These are phyloP conservation scores for Apteryx mantelli DNA, from an alignment of 2,113 vertebrate genomes.

Conservation along the genomic window DNA sequence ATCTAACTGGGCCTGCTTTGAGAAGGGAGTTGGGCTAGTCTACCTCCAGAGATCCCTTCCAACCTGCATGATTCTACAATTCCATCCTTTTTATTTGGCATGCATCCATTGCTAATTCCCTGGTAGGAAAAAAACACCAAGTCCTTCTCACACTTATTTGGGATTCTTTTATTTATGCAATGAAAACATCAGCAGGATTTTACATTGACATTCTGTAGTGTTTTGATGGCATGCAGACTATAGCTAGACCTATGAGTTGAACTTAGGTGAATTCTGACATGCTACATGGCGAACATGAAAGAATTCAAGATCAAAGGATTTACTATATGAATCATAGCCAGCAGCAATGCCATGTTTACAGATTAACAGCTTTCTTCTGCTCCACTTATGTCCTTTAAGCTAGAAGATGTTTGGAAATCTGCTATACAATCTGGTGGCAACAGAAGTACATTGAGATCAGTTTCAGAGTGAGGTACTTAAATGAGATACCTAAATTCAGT, in stretches of 20 bases:
- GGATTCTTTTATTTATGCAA: not conserved
- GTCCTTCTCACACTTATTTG: not conserved
- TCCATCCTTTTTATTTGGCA: not conserved
- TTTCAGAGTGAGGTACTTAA: not conserved
- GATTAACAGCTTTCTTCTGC: not conserved
- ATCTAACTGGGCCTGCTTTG: not conserved
- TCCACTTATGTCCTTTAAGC: not conserved
- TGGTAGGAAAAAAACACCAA: not conserved
- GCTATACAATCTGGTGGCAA: not conserved
- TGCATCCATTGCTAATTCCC: not conserved
- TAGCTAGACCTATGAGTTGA: not conserved
- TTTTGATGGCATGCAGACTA: not conserved
- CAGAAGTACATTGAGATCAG: no score
- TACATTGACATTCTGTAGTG: not conserved
- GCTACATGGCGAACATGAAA: not conserved
- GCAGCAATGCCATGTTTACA: not conserved
- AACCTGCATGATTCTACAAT: not conserved
- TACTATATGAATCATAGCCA: not conserved
- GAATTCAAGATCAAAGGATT: not conserved
- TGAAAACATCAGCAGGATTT: not conserved
- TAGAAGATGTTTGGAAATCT: not conserved
- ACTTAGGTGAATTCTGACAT: not conserved
- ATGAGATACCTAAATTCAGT: not conserved
- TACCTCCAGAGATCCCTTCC: rapidly evolving
- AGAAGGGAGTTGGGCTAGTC: not conserved